These are phyloP conservation scores for Arctocebus calabarensis DNA, from an alignment of 2,797 vertebrate species.

Conservation along the genomic window DNA sequence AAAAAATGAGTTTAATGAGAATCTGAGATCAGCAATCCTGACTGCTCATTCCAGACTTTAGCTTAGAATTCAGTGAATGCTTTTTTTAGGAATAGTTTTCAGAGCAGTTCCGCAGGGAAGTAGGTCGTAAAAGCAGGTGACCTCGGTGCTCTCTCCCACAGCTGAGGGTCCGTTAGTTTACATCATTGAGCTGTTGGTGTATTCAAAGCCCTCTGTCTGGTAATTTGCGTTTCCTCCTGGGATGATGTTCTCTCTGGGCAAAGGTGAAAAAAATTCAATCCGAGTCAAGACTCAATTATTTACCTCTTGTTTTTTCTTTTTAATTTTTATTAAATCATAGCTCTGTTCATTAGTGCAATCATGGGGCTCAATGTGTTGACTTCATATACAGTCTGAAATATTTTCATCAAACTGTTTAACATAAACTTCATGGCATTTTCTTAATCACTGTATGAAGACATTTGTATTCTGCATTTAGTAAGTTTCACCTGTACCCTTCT, in stretches of 20 bases:
- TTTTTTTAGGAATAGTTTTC: slow-evolving; percentile 1
- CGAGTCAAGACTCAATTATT: background rate
- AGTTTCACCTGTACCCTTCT: too few relatives aligned
- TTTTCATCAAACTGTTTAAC: too few relatives aligned
- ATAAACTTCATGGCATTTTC: too few relatives aligned
- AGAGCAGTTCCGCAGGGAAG: background rate
- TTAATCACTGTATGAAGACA: too few relatives aligned
- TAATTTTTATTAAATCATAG: too few relatives aligned
- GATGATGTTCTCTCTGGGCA: background rate
- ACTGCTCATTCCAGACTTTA: background rate
- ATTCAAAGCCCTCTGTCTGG: slow-evolving; percentile 52
- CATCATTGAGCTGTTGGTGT: background rate
- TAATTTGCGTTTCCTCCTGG: background rate
- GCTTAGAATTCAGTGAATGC: background rate
- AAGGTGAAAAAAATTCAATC: background rate
- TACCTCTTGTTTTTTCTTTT: background rate
- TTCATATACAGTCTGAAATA: too few relatives aligned
- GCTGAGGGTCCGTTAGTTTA: slow-evolving; percentile 23
- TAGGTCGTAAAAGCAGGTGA: background rate
- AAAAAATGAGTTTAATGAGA: background rate
- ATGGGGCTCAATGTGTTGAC: too few relatives aligned
- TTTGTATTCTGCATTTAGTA: too few relatives aligned
- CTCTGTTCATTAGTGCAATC: too few relatives aligned
- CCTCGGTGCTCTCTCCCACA: slow-evolving; percentile 6
- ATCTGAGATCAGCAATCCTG: background rate